Evolutionary conservation across 2,113 vertebrate species (phyloP), one percentile per base, ranked within the genome.

Genomic region (Engystomops pustulosus): DNA sequence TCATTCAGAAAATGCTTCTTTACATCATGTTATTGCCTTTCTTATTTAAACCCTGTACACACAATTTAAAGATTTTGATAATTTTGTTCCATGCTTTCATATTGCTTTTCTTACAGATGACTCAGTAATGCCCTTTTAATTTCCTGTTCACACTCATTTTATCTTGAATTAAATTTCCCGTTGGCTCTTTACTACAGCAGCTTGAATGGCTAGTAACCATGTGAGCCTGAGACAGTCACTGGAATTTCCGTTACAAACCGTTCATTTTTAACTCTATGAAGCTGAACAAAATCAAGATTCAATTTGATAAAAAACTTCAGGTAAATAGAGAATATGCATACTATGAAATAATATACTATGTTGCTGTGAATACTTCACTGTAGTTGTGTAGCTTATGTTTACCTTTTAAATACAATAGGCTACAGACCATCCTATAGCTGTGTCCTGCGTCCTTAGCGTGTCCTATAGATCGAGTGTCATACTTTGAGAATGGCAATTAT

Each of bases 121-220:
- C 83, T 79, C 74, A 79, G 74, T 79, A 85, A 70, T 85, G 75
- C 74, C 65, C 74, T 79, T 85, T 85, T 85, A 78, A 85, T 85
- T 85, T 85, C 83, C 83, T 65, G 62, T 85, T 70, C 74, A 58
- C 75, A 27, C 62, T 67, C 60, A 83, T 76, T 84, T 79, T 85
- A 85, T 85, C 83, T 79, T 25, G 74, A 79, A 79, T 85, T 76
- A 85, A 85, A 85, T 85, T 85, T 85, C 83, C 83, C 83, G 83
- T 85, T 41, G 62, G 32, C 65, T 69, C 34, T 70, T 49, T 51
- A 45, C 45, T 58, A 44, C 74, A 55, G 49, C 68, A 70, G 38
- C 74, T 41, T 70, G 60, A 84, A 78, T 67, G 47, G 65, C 15
- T 67, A 79, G 83, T 70, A 55, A 45, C 62, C 15, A 85, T 20